Percentiles rank a stretch among this genome's conserved stretches.
These are phyloP conservation scores for Otolemur crassicaudatus DNA, from an alignment of 2,797 vertebrate species.

Conservation along the genomic window DNA sequence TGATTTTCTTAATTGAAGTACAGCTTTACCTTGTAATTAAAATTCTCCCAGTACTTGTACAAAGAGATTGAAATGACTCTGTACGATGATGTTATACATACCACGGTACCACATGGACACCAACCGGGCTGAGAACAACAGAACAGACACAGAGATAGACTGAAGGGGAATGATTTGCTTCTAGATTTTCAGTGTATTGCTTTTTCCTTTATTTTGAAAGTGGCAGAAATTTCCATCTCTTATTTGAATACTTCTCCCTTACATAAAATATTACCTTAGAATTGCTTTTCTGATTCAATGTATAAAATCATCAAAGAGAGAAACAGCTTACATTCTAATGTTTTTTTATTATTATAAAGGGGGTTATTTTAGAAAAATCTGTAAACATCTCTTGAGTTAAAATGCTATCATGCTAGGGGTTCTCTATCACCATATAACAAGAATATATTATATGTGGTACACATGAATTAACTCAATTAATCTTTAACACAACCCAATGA, in stretches of 20 bases:
- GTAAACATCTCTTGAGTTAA: neutral
- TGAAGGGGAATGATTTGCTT: neutral
- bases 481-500: neutral
- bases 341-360: neutral
- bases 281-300: neutral
- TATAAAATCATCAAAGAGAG: neutral
- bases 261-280: neutral
- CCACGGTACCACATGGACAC: neutral
- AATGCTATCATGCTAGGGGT: neutral
- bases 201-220: neutral
- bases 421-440: neutral
- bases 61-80: neutral
- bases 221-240: neutral
- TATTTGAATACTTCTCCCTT: neutral
- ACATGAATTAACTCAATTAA: neutral
- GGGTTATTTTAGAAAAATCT: neutral
- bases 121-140: neutral
- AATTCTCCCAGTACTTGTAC: neutral
- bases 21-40: conserved; percentile 2
- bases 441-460: neutral
- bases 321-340: neutral
- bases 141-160: neutral
- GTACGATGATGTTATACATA: neutral
- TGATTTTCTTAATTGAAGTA: conserved; percentile 27
- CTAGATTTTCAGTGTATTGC: neutral